phyloP scores from a whole-genome alignment of 1,140 invertebrate genomes.

The Macrobrachium rosenbergii region DNA sequence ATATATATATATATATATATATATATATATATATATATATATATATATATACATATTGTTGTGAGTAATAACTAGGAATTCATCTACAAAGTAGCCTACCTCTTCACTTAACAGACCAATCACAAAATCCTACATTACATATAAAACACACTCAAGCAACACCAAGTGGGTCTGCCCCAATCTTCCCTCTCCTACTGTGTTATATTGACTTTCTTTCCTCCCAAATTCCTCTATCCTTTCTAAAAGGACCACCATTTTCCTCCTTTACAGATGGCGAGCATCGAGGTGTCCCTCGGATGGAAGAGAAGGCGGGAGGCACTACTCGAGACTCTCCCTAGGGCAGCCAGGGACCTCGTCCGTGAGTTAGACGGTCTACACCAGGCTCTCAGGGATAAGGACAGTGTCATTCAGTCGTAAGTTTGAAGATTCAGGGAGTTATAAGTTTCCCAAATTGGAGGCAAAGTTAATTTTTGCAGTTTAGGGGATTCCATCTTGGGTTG shows the following conservation, averaged over 20 bases:
- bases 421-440: no score
- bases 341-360: slow-evolving; percentile 71
- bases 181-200: background rate
- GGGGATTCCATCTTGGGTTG: no score
- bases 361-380: slow-evolving; percentile 81
- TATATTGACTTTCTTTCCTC: background rate
- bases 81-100: no score
- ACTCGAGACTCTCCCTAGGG: slow-evolving; percentile 64
- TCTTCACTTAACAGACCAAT: no score
- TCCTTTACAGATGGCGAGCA: slow-evolving; percentile 82
- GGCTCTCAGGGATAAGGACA: slow-evolving; percentile 84
- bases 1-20: no score
- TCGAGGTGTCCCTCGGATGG: slow-evolving; percentile 83
- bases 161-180: background rate
- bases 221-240: background rate
- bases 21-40: no score
- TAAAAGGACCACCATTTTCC: background rate
- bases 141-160: no score
- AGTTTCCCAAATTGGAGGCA: no score
- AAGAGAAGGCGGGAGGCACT: slow-evolving; percentile 71
- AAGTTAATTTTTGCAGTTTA: no score
- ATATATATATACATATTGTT: no score
- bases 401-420: slow-evolving; percentile 80
- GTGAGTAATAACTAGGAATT: no score
- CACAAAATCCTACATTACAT: no score